phyloP scores from a whole-genome alignment of 2,888 invertebrate species.

The Polydrusus pterygomalis region DNA sequence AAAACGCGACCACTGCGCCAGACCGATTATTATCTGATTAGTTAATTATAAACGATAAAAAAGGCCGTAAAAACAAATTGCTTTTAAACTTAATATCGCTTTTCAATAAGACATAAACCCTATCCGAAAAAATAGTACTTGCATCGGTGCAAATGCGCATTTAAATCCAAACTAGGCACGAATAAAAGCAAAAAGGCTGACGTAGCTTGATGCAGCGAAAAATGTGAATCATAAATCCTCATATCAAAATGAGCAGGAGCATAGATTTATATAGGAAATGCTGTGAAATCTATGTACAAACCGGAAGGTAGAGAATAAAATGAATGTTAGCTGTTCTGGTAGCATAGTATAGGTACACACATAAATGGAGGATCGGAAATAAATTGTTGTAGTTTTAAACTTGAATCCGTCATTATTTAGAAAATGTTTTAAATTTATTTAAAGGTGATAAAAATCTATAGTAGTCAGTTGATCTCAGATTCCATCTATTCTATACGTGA shows the following conservation, averaged over 20 bases:
- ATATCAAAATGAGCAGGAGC: constrained; percentile 40
- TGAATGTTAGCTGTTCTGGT: constrained; percentile 31
- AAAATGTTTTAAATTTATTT: too few relatives aligned
- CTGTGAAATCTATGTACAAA: constrained; percentile 47
- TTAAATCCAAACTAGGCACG: constrained; percentile 28
- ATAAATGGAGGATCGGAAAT: too few relatives aligned
- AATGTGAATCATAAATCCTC: constrained; percentile 48
- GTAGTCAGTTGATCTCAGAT: too few relatives aligned
- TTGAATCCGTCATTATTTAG: too few relatives aligned
- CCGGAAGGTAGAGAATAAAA: constrained; percentile 31
- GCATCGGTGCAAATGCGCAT: constrained; percentile 7
- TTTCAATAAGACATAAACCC: background rate
- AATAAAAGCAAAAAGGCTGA: constrained; percentile 35
- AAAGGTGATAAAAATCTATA: too few relatives aligned
- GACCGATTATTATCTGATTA: too few relatives aligned
- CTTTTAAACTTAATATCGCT: too few relatives aligned
- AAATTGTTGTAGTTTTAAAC: too few relatives aligned
- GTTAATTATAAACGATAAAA: too few relatives aligned
- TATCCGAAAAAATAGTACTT: background rate
- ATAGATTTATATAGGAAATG: constrained; percentile 46
- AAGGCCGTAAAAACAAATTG: too few relatives aligned
- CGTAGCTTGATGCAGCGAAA: constrained; percentile 33
- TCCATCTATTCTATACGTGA: too few relatives aligned
- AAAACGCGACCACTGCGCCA: too few relatives aligned
- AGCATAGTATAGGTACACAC: background rate